Base-by-base conservation (phyloP, 1,140 invertebrate species). In the Drosophila burlai region DNA sequence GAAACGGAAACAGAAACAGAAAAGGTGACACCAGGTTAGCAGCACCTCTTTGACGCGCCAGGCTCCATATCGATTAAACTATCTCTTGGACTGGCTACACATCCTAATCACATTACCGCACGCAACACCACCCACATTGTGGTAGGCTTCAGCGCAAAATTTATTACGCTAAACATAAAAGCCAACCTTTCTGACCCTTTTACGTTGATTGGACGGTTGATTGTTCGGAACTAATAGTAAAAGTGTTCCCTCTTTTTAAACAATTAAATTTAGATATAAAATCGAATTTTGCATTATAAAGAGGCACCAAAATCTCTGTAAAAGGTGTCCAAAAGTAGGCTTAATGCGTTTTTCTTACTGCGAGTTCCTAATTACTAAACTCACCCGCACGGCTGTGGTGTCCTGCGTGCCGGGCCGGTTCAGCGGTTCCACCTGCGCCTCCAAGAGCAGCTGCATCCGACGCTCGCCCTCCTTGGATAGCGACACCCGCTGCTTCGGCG, bases 401-500 rank as follows among this genome's bases (percentile, higher is more conserved):
- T 80, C 52, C 69, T 47, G 8, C 24, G 54, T 21, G 34, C 18
- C 58, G 4, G 62, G 38, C 8, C 24, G 49, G 21, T 61, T 58
- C 24, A 61, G 43, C 15, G 64, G 69, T 26, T 81, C 76, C 7
- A 91, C 67, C 16, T 83, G 83, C 7, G 91, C 76, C 65, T 90
- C 89, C 36, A 89, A 26, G 15, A 92, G 65, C 63, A 89, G 36
- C 64, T 86, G 74, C 60, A 83, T 63, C n/a, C 76, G 65, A 29
- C 81, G 63, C 29, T 68, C 59, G 64, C 77, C 68, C 13, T 76
- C 64, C 11, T 47, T 8, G 4, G 76, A 76, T 15, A 89, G 66
- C n/a, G 45, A 69, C 6, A 90, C 63, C 11, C 81, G 54, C 21
- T 75, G 54, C 26, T 26, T 43, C 0, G 15, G 36, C 11, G 64